phyloP scores from a whole-genome alignment of 2,113 vertebrate genomes.

The Coreoperca whiteheadi region DNA sequence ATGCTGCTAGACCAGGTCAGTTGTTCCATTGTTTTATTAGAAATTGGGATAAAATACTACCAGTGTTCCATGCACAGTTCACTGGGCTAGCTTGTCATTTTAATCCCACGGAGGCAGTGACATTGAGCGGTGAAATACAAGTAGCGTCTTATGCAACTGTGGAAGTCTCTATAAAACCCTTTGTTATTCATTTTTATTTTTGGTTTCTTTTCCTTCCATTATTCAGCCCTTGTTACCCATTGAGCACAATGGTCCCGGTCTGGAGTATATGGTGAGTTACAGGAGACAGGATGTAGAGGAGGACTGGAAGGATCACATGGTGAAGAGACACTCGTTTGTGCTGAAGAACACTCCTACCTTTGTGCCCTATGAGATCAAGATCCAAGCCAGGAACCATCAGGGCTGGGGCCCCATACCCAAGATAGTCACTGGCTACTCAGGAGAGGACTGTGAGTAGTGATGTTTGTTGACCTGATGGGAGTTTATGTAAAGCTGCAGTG shows the following conservation, averaged over 20 bases:
- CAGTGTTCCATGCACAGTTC: slow-evolving; percentile 47
- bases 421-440: slow-evolving; percentile 88
- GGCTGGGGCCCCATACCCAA: slow-evolving; percentile 91
- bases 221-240: slow-evolving; percentile 88
- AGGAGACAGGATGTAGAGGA: slow-evolving; percentile 82
- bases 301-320: slow-evolving; percentile 90
- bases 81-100: slow-evolving; percentile 49
- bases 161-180: slow-evolving; percentile 45
- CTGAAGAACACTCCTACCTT: slow-evolving; percentile 91
- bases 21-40: slow-evolving; percentile 69
- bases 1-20: slow-evolving; percentile 50
- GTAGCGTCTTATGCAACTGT: slow-evolving; percentile 47
- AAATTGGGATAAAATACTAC: slow-evolving; percentile 47
- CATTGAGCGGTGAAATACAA: slow-evolving; percentile 45
- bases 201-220: not conserved
- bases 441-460: slow-evolving; percentile 92
- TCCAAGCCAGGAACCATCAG: slow-evolving; percentile 90
- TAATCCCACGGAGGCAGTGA: slow-evolving; percentile 56
- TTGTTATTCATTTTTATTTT: not conserved
- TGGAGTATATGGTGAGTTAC: slow-evolving; percentile 95
- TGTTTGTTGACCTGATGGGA: not conserved
- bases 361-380: slow-evolving; percentile 93
- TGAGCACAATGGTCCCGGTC: slow-evolving; percentile 92
- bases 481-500: not conserved
- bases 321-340: slow-evolving; percentile 90